Evolutionary conservation across 2,888 invertebrate genomes (phyloP).

Genomic region (Limnephilus lunatus): DNA sequence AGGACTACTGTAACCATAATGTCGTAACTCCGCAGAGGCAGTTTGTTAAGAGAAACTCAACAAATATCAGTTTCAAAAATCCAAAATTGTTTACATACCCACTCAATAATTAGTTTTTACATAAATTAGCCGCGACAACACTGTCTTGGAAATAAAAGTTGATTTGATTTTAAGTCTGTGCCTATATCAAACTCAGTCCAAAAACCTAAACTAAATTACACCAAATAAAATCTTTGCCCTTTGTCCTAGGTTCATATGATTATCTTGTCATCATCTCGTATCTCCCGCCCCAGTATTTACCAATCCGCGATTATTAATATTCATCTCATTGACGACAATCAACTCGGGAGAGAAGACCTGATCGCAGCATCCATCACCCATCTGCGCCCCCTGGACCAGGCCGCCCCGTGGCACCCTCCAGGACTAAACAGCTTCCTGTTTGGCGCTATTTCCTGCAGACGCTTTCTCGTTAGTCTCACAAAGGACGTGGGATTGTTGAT

Average conservation of each 20-base stretch:
- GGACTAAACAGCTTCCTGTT: conserved; percentile 62
- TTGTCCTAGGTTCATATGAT: background rate
- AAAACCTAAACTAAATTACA: too few species aligned
- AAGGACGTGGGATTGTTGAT: conserved; percentile 58
- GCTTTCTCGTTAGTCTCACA: conserved; percentile 54
- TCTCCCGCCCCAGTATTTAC: conserved; percentile 2
- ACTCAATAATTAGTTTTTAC: too few species aligned
- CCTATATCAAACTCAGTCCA: background rate
- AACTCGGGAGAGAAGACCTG: conserved; percentile 14
- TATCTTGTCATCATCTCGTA: background rate
- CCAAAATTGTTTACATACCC: too few species aligned
- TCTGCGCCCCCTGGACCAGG: background rate
- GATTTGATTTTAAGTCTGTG: background rate
- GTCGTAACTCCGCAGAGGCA: too few species aligned
- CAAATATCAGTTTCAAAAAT: too few species aligned
- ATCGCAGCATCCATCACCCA: conserved; percentile 8
- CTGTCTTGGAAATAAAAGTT: background rate
- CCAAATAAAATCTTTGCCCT: too few species aligned
- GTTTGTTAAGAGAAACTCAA: too few species aligned
- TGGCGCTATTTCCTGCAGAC: conserved; percentile 56
- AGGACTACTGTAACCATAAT: too few species aligned
- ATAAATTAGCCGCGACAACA: too few species aligned
- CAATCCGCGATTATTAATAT: background rate
- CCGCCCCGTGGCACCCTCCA: conserved; percentile 11
- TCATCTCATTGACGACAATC: conserved; percentile 4